These are phyloP conservation scores for Sylvia atricapilla DNA, from an alignment of 2,113 vertebrate species.

Conservation along the genomic window DNA sequence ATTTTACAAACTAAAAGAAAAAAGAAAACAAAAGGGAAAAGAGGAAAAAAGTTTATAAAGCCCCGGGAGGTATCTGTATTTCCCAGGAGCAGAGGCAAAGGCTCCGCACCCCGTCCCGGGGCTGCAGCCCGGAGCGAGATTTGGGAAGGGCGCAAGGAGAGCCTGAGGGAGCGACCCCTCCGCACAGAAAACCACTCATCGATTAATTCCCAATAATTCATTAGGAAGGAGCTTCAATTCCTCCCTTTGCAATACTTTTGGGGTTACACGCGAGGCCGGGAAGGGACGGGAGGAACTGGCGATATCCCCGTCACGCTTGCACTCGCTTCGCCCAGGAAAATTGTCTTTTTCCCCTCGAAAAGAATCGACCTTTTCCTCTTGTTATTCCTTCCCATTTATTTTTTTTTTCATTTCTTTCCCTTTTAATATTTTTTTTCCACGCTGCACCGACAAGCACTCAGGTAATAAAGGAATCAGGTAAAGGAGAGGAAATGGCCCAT, in stretches of 20 bases:
- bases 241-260: neutral
- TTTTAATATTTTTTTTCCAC: no score
- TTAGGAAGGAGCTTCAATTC: neutral
- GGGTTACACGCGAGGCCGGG: neutral
- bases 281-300: neutral
- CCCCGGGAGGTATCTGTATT: accelerated
- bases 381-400: neutral
- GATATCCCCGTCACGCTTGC: neutral
- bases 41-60: neutral
- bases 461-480: neutral
- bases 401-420: accelerated
- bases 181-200: neutral
- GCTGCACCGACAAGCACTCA: neutral
- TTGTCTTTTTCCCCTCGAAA: neutral
- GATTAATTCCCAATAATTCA: neutral
- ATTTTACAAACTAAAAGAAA: neutral
- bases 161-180: neutral
- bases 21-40: neutral
- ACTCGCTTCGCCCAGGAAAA: neutral
- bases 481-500: neutral
- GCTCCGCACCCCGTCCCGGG: neutral
- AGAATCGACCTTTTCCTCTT: neutral
- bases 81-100: neutral
- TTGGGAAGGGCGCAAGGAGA: neutral
- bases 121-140: neutral